A percentile compares a stretch with the other conserved stretches of the same genome.
phyloP scores from a whole-genome alignment of 2,113 vertebrate genomes.

The Callopanchax toddi region DNA sequence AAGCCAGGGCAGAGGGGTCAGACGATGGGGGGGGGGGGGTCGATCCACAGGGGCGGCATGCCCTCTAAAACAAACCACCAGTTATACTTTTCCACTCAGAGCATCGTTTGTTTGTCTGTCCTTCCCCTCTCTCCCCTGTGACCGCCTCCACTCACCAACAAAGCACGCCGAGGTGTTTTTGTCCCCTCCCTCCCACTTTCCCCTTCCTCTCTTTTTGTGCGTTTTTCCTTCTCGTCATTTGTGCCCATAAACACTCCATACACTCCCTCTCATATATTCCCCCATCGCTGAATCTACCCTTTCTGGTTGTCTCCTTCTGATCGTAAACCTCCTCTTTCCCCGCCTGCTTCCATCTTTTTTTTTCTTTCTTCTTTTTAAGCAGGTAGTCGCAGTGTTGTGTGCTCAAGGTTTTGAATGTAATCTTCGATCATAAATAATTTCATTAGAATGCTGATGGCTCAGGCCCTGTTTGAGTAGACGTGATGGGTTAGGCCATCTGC shows the following conservation, averaged over 20 bases:
- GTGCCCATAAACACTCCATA: constrained; percentile 58
- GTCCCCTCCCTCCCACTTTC: constrained; percentile 30
- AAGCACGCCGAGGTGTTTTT: constrained; percentile 43
- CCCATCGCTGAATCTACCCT: constrained; percentile 47
- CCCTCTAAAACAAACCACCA: constrained; percentile 76
- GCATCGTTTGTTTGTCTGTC: constrained; percentile 73
- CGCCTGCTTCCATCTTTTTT: constrained; percentile 49
- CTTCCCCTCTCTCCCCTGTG: constrained; percentile 61
- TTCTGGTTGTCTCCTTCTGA: constrained; percentile 45
- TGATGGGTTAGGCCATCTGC: constrained; percentile 80
- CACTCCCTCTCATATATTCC: constrained; percentile 5
- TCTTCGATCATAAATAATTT: constrained; percentile 81
- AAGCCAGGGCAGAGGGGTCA: constrained; percentile 72
- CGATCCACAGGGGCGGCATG: constrained; percentile 58
- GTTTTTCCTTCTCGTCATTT: constrained; percentile 26
- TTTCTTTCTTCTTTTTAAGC: constrained; percentile 52
- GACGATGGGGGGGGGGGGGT: constrained; percentile 57
- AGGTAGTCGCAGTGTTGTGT: constrained; percentile 68
- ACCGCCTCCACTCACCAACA: constrained; percentile 43
- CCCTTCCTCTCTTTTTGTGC: constrained; percentile 27
- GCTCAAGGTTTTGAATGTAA: constrained; percentile 74
- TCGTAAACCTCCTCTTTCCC: constrained; percentile 50
- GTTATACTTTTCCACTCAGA: constrained; percentile 70
- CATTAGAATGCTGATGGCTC: constrained; percentile 79
- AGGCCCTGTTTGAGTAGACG: constrained; percentile 75